Percentiles rank a stretch among this genome's conserved stretches.
phyloP scores from a whole-genome alignment of 1,140 invertebrate genomes.

The Helicoverpa zea region DNA sequence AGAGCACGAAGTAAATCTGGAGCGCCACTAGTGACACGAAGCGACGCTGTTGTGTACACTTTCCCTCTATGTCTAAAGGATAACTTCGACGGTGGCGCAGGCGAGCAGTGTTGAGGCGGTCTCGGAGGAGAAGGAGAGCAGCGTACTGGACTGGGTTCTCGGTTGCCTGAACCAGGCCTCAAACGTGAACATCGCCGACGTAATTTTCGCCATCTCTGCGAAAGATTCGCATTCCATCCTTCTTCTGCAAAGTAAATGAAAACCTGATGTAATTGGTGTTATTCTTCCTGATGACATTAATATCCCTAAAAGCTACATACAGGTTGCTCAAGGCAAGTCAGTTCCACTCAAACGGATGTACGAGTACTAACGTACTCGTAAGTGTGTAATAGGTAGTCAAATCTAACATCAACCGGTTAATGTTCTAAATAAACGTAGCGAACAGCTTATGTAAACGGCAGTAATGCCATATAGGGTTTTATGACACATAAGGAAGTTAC shows the following conservation, averaged over 20 bases:
- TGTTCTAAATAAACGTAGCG: slow-evolving; percentile 7
- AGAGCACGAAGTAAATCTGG: slow-evolving; percentile 90
- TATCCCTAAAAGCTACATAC: not conserved
- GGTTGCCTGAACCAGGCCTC: slow-evolving; percentile 85
- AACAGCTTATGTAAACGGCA: slow-evolving; percentile 34
- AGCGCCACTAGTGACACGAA: slow-evolving; percentile 88
- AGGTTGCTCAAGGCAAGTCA: not conserved
- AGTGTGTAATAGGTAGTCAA: not conserved
- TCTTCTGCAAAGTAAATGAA: slow-evolving; percentile 87
- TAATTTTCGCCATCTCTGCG: slow-evolving; percentile 91
- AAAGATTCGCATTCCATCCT: slow-evolving; percentile 91
- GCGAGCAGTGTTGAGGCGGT: slow-evolving; percentile 77
- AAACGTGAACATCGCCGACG: slow-evolving; percentile 90
- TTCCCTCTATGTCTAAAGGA: slow-evolving; percentile 86
- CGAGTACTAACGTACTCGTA: no score
- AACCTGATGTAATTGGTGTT: no score
- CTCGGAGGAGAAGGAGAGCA: slow-evolving; percentile 85
- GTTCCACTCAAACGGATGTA: not conserved
- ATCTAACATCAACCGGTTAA: slow-evolving; percentile 28
- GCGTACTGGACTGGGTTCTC: slow-evolving; percentile 83
- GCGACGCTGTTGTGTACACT: slow-evolving; percentile 88
- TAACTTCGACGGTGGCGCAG: slow-evolving; percentile 79
- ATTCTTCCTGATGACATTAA: not conserved
- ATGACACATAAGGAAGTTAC: slow-evolving; percentile 61
- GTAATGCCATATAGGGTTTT: slow-evolving; percentile 11